These are phyloP conservation scores for Anastrepha obliqua DNA, from an alignment of 1,140 invertebrate genomes.

Conservation along the genomic window DNA sequence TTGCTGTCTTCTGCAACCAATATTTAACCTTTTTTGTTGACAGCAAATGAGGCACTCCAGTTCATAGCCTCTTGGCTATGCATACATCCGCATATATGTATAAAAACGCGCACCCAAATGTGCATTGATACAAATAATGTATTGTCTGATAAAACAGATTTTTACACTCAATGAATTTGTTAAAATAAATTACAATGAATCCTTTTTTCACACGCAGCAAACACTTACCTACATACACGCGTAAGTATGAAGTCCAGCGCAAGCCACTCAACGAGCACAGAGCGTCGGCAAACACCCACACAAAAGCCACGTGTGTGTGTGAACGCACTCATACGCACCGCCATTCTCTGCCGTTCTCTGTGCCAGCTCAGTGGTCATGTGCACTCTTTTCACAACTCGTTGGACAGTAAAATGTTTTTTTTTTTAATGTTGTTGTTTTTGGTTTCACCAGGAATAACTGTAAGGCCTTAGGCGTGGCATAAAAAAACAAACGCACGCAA, in stretches of 20 bases:
- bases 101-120: neutral
- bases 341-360: neutral
- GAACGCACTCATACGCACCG: constrained; percentile 43
- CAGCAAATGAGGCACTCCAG: too few species aligned
- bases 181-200: constrained; percentile 53
- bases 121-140: constrained; percentile 8
- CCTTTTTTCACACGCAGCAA: constrained; percentile 39
- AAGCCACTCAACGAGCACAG: neutral
- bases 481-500: neutral
- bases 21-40: too few species aligned
- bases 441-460: neutral
- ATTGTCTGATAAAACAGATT: constrained; percentile 50
- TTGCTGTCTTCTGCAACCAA: too few species aligned
- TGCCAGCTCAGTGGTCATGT: constrained; percentile 51
- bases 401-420: constrained; percentile 10
- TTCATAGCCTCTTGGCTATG: too few species aligned
- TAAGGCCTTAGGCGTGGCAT: constrained; percentile 5
- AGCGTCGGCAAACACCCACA: neutral
- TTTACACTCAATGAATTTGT: constrained; percentile 57
- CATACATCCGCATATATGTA: neutral
- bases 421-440: constrained; percentile 11
- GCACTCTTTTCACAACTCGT: constrained; percentile 36
- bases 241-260: neutral
- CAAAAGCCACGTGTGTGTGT: neutral
- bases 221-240: neutral